These are phyloP conservation scores for Tuberolachnus salignus DNA, from an alignment of 2,888 invertebrate genomes.

Conservation along the genomic window DNA sequence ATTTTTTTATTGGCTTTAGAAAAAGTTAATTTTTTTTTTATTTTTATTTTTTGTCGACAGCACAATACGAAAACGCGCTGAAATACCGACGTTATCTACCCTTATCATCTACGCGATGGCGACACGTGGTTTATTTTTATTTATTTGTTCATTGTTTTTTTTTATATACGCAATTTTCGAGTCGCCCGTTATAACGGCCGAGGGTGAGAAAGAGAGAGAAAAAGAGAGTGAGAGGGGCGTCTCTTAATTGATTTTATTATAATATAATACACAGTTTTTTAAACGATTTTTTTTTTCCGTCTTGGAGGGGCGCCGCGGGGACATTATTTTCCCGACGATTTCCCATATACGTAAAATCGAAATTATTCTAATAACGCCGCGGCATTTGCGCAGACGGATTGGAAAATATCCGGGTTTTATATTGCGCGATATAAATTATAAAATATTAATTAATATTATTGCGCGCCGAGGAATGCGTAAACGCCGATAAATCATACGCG, in stretches of 20 bases:
- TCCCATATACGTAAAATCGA: background rate
- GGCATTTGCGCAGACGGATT: background rate
- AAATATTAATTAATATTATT: slow-evolving; percentile 21
- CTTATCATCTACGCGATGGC: slow-evolving; percentile 19
- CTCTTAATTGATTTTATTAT: slow-evolving; percentile 41
- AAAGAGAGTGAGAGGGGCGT: no score
- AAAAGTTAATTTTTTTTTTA: slow-evolving; percentile 24
- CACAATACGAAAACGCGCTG: background rate
- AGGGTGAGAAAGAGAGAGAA: no score
- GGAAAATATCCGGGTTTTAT: background rate
- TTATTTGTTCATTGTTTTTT: no score
- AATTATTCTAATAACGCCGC: background rate
- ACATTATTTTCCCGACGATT: no score
- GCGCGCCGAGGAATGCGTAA: slow-evolving; percentile 2
- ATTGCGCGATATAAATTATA: background rate
- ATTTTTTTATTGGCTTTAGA: slow-evolving; percentile 1
- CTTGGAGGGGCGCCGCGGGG: no score
- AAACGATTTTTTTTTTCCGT: background rate
- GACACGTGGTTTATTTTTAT: slow-evolving; percentile 20
- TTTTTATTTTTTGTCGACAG: background rate
- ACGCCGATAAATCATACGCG: slow-evolving; percentile 24
- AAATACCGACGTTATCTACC: slow-evolving; percentile 42
- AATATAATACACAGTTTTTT: background rate
- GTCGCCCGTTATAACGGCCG: background rate
- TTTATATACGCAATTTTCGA: background rate